Base-by-base conservation (phyloP, 1,140 invertebrate species). In the Coelopa frigida region DNA sequence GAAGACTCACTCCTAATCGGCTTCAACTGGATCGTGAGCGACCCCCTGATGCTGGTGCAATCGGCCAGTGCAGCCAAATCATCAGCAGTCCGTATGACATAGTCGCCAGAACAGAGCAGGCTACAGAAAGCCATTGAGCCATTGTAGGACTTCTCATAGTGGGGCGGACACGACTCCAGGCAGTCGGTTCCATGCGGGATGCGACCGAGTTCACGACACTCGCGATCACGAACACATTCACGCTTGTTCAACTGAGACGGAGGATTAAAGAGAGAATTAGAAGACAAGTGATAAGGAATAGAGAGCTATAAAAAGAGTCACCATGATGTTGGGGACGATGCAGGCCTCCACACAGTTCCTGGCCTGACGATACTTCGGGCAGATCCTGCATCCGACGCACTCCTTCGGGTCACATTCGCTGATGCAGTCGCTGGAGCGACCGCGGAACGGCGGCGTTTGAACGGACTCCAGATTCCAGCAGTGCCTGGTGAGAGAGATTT, bases 181-280 rank as follows among this genome's bases (percentile, higher is more conserved):
- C 63, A 67, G 12, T 49, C 40, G 11, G 44, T 53, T 11, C 58
- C 44, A 6, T 57, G 11, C 1, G 57, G 58, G 21, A 66, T 63
- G 0, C 42, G 39, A 2, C 53, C 53, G 21, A 51, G 22, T 18
- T 55, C 46, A 0, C 49, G 53, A 5, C 63, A 67, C 20, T 63
- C 56, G 10, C 29, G 41, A 2, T 8, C 11, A 7, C 18, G 39
- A 36, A 65, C 55, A 47, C 61, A 65, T 35, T 39, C 38, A 7
- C 57, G 38, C 24, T 46, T 40, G 35, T 63, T 23, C 10, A 62
- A 24, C 37, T 58, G 50, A 8, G 33, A 56, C 59, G 37, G 45
- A 14, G 27, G 27, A 29, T 84, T 82, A 14, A 8, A 14, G 27
- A 8, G 27, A 29, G 27, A 14, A 29, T 29, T 10, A 29, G 14